Base-by-base conservation (phyloP, 2,888 invertebrate species). In the Adelognathus sp. region DNA sequence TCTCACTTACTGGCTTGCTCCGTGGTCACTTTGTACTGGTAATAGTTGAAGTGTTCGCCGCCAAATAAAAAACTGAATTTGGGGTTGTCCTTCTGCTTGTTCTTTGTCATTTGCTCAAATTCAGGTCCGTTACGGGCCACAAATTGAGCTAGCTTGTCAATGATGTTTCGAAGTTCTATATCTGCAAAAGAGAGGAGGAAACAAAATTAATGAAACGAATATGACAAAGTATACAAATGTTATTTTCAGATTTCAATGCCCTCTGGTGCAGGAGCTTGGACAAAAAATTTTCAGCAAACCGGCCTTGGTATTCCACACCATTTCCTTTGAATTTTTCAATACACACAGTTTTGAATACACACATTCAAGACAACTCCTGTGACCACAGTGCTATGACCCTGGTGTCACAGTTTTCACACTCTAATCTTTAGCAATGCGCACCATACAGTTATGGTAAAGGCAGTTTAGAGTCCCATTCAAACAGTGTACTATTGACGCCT, bases 41-140 rank as follows among this genome's bases (percentile, higher is more conserved):
- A 99, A 92, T 99, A 99, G 92, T 96, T 97, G 93, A 96, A 98
- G 93, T 95, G 95, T 89, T 98, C 98, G 72, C 99, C 99, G 83
- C 98, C 98, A 92, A 98, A 99, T 79, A 99, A 94, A 93, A 99
- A 99, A 88, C 96, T 95, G 93, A 99, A 99, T 92, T 98, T 98
- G 2, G 98, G 98, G 92, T 99, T 99, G 90, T 97, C 98, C 92
- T 98, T 97, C 92, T 99, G 99, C 92, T 99, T 99, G 90, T 97
- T 97, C 94, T 99, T 99, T 79, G 99, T 99, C 96, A 99, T 99
- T 92, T 97, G 96, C 93, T 99, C 99, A 92, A 99, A 99, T 91
- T 99, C 99, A n/a, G 98, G 98, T 67, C 99, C 99, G 96, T 99
- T 99, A 92, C 98, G 93, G 76, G 99, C 99, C 84, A 99, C 99